Base-by-base conservation (phyloP, 2,113 vertebrate species). In the Semicossyphus pulcher region DNA sequence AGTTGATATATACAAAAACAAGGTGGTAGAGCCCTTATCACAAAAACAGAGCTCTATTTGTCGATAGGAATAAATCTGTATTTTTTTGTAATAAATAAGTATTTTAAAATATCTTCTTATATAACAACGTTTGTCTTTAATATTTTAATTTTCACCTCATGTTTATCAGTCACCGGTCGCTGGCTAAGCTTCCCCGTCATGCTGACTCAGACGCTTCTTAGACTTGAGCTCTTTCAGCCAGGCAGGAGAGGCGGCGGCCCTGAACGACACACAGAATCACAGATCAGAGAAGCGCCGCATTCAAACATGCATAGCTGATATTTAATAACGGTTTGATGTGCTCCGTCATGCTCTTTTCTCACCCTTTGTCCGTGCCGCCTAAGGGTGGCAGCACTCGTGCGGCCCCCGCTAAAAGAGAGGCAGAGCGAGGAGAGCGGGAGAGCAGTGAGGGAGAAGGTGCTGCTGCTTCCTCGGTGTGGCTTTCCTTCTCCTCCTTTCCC, bases 181-280 rank as follows among this genome's bases (percentile, higher is more conserved):
- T 60, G 28, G 69, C 92, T 94, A 96, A 76, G 91, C 83, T 61
- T 95, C 94, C 56, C 91, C 91, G 59, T 95, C 95, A 5, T 93
- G 83, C 81, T 96, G 95, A 93, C 94, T 96, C 77, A 95, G 92
- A 32, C 95, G 94, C 91, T 96, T 96, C 94, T 95, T 97, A 21
- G 95, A 95, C 83, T 96, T 98, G 84, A 99, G 91, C 60, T 98
- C 96, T 88, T 94, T 94, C 52, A 99, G 89, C 97, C 97, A 99
- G 41, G 95, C 92, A 3, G 97, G 97, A 12, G 95, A 95, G 8
- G 89, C 77, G 57, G 84, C 89, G n/a, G 87, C 91, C 0, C 92
- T 94, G 68, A 89, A 56, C 88, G 92, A 84, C 34, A 83, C 70
- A 79, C 44, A 11, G 53, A 14, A 10, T 29, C 5, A 29, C 72